phyloP scores from a whole-genome alignment of 92 coral and sea anemone genomes.

The Siderastrea radians region DNA sequence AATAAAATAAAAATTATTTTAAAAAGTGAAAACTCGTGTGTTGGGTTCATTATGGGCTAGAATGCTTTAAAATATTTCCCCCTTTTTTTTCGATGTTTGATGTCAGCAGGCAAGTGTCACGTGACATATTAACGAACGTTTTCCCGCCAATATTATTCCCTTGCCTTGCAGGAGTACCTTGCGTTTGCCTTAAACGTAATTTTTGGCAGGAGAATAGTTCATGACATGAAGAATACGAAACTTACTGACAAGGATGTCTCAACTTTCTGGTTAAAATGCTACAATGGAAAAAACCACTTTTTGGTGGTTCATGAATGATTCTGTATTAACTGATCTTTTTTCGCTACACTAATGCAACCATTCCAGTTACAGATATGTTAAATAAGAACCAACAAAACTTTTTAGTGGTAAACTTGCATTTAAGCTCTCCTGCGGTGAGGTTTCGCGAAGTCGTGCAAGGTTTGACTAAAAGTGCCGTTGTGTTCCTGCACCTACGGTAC shows the following conservation, averaged over 20 bases:
- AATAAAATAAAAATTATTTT: neutral
- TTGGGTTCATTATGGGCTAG: neutral
- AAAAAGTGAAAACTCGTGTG: neutral
- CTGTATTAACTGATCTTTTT: neutral
- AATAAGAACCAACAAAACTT: neutral
- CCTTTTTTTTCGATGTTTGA: neutral
- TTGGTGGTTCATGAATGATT: neutral
- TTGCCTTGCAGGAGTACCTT: conserved; percentile 14
- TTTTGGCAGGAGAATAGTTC: neutral
- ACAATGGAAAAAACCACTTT: neutral
- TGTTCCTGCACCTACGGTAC: no score
- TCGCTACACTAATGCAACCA: neutral
- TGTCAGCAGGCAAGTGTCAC: conserved; percentile 5
- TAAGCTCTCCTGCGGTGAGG: conserved; percentile 1
- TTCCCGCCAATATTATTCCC: conserved; percentile 13
- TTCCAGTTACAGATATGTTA: neutral
- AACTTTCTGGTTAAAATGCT: neutral
- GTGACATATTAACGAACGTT: neutral
- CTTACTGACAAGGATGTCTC: conserved; percentile 3
- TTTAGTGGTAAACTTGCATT: neutral
- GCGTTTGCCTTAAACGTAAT: neutral
- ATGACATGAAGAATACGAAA: neutral
- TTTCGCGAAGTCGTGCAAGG: conserved; percentile 8
- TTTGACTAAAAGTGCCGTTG: no score
- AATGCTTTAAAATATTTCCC: neutral